Conservation (phyloP, 2,797 vertebrate species). For the Cyclopterus lumpus region DNA sequence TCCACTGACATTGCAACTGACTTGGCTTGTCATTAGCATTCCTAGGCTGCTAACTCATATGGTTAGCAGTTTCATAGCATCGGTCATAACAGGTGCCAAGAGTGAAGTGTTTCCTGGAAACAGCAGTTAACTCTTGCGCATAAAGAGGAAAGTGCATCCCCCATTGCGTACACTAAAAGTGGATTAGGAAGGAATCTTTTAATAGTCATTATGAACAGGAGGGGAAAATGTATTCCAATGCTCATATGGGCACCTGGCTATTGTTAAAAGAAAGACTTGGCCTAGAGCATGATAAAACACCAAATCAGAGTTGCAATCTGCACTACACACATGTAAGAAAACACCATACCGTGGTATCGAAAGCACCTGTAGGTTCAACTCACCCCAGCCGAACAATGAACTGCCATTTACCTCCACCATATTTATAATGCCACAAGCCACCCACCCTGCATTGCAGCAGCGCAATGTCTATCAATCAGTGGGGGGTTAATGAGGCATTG, state of each 20-base stretch:
- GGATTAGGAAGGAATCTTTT: background rate
- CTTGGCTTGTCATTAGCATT: background rate
- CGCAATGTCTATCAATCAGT: constrained; percentile 71
- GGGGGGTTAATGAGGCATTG: constrained; percentile 67
- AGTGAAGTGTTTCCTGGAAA: constrained; percentile 10
- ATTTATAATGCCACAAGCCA: constrained; percentile 37
- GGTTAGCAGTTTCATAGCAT: background rate
- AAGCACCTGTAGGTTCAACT: constrained; percentile 33
- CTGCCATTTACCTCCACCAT: constrained; percentile 30
- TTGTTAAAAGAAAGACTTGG: background rate
- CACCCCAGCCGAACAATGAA: constrained; percentile 18
- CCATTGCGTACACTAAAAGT: background rate
- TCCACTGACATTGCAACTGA: background rate
- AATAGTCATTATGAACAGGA: background rate
- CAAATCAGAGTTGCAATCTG: background rate
- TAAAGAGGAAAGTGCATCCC: background rate
- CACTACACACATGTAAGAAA: background rate
- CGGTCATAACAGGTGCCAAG: background rate
- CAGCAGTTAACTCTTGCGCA: background rate
- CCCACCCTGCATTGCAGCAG: background rate
- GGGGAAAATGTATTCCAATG: background rate
- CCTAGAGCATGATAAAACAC: background rate
- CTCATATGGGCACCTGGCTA: background rate
- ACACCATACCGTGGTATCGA: background rate
- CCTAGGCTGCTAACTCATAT: background rate